Evolutionary conservation across 2,888 invertebrate species (phyloP).

Genomic region (Orthosia cruda): DNA sequence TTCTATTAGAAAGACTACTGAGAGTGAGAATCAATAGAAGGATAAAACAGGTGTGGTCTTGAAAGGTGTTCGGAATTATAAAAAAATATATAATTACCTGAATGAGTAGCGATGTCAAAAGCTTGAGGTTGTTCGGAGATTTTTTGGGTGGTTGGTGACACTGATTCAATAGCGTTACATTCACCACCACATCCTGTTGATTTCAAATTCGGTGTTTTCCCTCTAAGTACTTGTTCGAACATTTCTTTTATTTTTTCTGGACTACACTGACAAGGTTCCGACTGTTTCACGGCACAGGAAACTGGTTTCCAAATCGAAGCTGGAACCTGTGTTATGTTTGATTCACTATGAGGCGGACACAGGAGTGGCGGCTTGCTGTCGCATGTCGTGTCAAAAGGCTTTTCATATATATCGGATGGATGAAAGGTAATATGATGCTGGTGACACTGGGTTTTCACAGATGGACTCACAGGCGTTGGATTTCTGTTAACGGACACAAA

Average conservation of each 20-base stretch:
- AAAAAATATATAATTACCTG: conserved; percentile 7
- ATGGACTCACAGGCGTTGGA: conserved; percentile 25
- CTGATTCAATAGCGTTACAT: too few relatives aligned
- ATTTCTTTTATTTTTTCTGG: conserved; percentile 47
- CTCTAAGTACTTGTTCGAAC: conserved; percentile 35
- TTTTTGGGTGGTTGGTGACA: neutral
- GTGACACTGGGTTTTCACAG: conserved; percentile 19
- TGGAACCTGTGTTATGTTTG: neutral
- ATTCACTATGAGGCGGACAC: neutral
- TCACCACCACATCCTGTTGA: conserved; percentile 26
- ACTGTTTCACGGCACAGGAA: neutral
- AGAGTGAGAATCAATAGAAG: too few relatives aligned
- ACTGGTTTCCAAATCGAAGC: neutral
- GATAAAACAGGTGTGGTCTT: too few relatives aligned
- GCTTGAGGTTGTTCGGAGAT: neutral
- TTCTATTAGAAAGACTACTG: too few relatives aligned
- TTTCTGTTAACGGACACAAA: conserved; percentile 6
- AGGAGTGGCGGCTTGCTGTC: neutral
- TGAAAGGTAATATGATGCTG: neutral
- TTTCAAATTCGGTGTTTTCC: conserved; percentile 21
- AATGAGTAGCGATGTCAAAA: neutral
- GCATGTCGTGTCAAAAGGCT: neutral
- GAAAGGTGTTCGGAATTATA: too few relatives aligned
- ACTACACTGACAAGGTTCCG: conserved; percentile 41
- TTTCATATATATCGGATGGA: neutral